These are phyloP conservation scores for Idaea biselata DNA, from an alignment of 2,888 invertebrate genomes.

Conservation along the genomic window DNA sequence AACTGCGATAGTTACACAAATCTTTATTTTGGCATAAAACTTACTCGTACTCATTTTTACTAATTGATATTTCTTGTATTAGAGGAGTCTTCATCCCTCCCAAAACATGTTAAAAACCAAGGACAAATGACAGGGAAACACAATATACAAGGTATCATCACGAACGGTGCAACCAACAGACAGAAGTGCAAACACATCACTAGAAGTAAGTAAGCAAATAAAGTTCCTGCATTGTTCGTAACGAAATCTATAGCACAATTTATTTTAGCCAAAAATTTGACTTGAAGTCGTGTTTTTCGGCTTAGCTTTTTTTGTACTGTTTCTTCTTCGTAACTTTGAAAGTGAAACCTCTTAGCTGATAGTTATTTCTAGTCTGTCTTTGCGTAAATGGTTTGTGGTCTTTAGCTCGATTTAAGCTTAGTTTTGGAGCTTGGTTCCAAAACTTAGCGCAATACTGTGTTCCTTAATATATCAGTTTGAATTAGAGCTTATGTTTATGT, in stretches of 20 bases:
- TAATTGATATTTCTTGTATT: not conserved
- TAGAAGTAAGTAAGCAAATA: not conserved
- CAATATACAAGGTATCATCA: not conserved
- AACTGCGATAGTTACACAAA: too few relatives aligned
- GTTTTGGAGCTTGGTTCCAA: not conserved
- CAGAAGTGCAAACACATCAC: not conserved
- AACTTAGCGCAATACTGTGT: not conserved
- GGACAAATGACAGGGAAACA: not conserved
- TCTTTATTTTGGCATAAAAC: too few relatives aligned
- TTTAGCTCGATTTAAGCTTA: not conserved
- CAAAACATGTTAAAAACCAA: not conserved
- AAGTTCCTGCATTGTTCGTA: not conserved
- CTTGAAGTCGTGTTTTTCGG: not conserved
- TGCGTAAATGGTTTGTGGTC: not conserved
- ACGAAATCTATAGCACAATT: not conserved
- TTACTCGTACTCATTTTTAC: too few relatives aligned
- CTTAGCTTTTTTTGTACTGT: not conserved
- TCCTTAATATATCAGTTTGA: not conserved
- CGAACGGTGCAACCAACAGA: not conserved
- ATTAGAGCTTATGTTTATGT: not conserved
- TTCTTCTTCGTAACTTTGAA: not conserved
- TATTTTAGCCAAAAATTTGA: not conserved
- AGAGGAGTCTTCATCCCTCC: not conserved
- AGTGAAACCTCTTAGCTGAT: not conserved
- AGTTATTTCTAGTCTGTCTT: not conserved